Evolutionary conservation across 1,140 invertebrate species (phyloP), one percentile per base, ranked within the genome.

Genomic region (Solen grandis): DNA sequence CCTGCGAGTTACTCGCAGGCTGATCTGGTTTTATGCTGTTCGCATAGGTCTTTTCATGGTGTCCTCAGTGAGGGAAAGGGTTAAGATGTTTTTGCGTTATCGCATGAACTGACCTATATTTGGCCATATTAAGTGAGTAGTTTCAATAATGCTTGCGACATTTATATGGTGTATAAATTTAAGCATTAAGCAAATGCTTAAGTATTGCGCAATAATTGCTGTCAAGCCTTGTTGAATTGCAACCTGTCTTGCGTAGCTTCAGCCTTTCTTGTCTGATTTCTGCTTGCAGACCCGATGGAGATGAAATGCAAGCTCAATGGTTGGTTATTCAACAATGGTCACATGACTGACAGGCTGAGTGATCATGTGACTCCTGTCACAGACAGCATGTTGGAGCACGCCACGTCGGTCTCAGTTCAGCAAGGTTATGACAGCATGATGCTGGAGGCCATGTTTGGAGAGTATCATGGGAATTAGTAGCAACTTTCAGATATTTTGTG

Each of bases 261-360:
- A 38, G 50, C 29, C 4, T 54, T 25, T 70, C 2, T 33, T 72
- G 69, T 33, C 29, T 76, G 25, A 19, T 73, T 76, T 77, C 50
- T 77, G 46, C 29, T 77, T 77, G 74, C 50, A 77, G 74, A 77
- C 22, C 27, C 63, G 25, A 22, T 68, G 41, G 33, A 16, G 25
- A 52, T 50, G 29, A 77, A 68, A 68, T 57, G 46, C 74, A 77
- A 77, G 41, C 52, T 55, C 41, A 54, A 52, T 77, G 74, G 63
- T 59, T 77, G 74, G 74, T 33, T 77, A 46, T 52, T 65, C 74
- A 77, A 77, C 74, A 77, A 77, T 77, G 74, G 74, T 77, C 74
- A 77, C 63, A 76, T 76, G 73, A 46, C 29, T 50, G 36, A 33
- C 52, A 46, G 55, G 10, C 29, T 59, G 52, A 57, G 41, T 22